Conservation (phyloP, 2,113 vertebrate species). For the Hippocampus barbouri region DNA sequence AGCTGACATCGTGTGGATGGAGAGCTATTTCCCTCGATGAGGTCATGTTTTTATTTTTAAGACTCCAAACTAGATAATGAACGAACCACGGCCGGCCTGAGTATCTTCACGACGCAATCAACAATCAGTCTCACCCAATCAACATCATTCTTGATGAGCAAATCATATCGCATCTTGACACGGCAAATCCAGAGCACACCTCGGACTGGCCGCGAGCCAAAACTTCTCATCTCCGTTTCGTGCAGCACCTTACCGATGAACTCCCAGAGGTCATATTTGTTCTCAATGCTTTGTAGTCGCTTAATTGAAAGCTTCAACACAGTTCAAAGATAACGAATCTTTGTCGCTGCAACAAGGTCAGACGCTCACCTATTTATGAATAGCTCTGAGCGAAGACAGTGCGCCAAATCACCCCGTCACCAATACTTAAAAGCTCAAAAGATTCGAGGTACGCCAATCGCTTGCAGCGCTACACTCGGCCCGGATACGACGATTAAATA, state of each 20-base stretch:
- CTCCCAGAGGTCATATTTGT: not conserved
- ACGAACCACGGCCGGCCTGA: no score
- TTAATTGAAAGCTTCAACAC: not conserved
- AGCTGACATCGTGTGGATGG: no score
- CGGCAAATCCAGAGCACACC: no score
- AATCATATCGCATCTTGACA: no score
- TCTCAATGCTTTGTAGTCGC: not conserved
- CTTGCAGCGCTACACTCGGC: conserved; percentile 42
- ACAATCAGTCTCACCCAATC: no score
- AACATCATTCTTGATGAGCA: no score
- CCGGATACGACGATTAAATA: conserved; percentile 59
- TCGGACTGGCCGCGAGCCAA: no score
- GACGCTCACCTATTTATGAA: not conserved
- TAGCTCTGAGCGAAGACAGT: conserved; percentile 1
- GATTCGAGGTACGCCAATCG: conserved; percentile 41
- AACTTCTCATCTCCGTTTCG: not conserved
- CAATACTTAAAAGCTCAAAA: not conserved
- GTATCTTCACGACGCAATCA: no score
- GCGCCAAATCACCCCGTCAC: conserved; percentile 1
- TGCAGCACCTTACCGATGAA: not conserved
- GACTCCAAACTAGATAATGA: no score
- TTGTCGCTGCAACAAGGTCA: conserved; percentile 1
- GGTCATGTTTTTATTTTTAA: no score
- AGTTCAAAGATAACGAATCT: not conserved
- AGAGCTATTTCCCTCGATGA: no score